Evolutionary conservation across 2,797 vertebrate species (phyloP).

Genomic region (Xerus rutilus): DNA sequence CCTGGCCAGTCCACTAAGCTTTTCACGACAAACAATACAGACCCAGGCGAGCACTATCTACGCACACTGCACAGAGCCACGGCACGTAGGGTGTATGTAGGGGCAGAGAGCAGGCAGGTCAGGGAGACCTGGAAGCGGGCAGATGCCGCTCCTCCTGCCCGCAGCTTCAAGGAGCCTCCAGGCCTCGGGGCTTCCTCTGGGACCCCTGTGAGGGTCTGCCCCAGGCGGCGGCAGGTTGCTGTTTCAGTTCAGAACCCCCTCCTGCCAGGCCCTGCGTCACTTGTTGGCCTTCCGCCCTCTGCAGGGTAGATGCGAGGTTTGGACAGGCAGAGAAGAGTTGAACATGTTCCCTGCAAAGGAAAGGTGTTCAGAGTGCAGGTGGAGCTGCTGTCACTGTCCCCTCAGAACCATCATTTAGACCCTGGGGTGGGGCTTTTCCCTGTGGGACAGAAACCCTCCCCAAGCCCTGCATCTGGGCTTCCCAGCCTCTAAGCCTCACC

Average conservation of each 20-base stretch:
- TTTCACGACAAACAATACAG: constrained; percentile 56
- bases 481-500: neutral
- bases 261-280: neutral
- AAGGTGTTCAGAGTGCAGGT: neutral
- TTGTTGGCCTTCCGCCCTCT: constrained; percentile 27
- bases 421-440: neutral
- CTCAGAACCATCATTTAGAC: neutral
- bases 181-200: fast-evolving
- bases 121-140: neutral
- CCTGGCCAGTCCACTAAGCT: constrained; percentile 63
- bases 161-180: neutral
- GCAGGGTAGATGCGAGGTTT: constrained; percentile 72
- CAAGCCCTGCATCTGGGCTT: too few species aligned
- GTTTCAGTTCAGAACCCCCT: neutral
- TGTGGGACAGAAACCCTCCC: neutral
- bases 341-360: constrained; percentile 63
- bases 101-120: neutral
- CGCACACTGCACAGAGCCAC: constrained; percentile 33
- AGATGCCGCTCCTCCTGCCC: neutral
- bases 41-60: constrained; percentile 53
- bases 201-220: neutral
- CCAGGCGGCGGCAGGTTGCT: neutral
- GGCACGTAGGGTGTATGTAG: neutral
- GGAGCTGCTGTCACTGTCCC: neutral
- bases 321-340: constrained; percentile 80